phyloP scores from a whole-genome alignment of 2,797 vertebrate genomes.

The Tinamus major region DNA sequence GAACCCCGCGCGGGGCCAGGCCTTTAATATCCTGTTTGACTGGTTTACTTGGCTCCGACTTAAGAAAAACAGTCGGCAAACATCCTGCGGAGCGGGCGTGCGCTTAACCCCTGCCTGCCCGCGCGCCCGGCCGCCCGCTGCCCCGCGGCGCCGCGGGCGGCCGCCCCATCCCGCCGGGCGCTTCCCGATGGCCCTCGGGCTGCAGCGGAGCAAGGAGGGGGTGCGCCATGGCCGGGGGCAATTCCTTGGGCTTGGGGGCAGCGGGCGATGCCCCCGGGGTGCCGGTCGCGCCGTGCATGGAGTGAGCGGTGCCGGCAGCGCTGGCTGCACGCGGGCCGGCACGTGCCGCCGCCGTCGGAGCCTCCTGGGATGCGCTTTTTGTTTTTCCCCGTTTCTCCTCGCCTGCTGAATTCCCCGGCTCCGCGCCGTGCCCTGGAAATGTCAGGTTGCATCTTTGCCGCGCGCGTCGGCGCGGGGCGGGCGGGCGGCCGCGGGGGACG shows the following conservation, averaged over 20 bases:
- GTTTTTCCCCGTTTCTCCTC: neutral
- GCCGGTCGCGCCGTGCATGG: neutral
- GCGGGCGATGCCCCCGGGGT: no score
- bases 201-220: neutral
- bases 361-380: neutral
- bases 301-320: neutral
- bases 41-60: constrained; percentile 67
- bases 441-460: constrained; percentile 22
- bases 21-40: constrained; percentile 75
- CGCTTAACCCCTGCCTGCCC: constrained; percentile 65
- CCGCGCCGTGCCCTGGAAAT: constrained; percentile 52
- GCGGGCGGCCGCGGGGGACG: no score
- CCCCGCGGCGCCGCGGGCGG: neutral
- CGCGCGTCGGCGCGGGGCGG: no score
- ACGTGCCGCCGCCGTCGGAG: neutral
- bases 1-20: constrained; percentile 41
- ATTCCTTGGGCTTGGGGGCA: no score
- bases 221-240: no score
- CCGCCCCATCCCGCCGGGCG: no score
- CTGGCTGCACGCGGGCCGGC: no score
- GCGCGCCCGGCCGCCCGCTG: neutral
- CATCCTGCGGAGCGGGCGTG: constrained; percentile 63
- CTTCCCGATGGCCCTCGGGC: no score
- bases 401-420: constrained; percentile 35
- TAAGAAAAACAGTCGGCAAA: constrained; percentile 71